phyloP scores from a whole-genome alignment of 2,797 vertebrate species.

The Karalla daura region DNA sequence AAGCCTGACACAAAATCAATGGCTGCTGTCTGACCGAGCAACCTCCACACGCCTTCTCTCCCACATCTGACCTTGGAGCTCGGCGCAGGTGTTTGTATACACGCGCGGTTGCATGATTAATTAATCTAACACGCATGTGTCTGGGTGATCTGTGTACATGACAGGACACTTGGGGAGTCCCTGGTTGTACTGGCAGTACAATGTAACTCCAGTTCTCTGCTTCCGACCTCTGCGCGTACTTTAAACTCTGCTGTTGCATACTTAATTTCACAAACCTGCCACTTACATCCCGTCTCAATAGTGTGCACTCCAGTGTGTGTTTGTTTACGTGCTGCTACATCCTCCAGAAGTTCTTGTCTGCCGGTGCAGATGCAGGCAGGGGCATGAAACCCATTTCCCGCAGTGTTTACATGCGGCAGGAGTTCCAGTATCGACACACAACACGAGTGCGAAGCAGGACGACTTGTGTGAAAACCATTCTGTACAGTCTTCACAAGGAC shows the following conservation, averaged over 20 bases:
- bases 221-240: constrained; percentile 22
- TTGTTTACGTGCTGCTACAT: background rate
- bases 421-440: background rate
- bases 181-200: constrained; percentile 22
- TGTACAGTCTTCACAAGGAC: background rate
- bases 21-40: constrained; percentile 31
- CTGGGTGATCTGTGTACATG: background rate
- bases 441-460: background rate
- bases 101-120: background rate
- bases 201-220: constrained; percentile 11
- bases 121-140: background rate
- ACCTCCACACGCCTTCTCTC: constrained; percentile 7
- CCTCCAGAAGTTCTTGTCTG: background rate
- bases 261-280: background rate
- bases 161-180: background rate
- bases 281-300: too few species aligned
- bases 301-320: too few species aligned
- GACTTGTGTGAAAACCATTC: background rate
- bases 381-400: constrained; percentile 27
- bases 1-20: constrained; percentile 56
- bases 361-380: constrained; percentile 10
- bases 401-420: background rate
- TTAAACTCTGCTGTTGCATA: background rate
- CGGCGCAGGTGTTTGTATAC: background rate
- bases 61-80: constrained; percentile 19